phyloP scores from a whole-genome alignment of 2,888 invertebrate species.

The Stenolophus ochropezus region DNA sequence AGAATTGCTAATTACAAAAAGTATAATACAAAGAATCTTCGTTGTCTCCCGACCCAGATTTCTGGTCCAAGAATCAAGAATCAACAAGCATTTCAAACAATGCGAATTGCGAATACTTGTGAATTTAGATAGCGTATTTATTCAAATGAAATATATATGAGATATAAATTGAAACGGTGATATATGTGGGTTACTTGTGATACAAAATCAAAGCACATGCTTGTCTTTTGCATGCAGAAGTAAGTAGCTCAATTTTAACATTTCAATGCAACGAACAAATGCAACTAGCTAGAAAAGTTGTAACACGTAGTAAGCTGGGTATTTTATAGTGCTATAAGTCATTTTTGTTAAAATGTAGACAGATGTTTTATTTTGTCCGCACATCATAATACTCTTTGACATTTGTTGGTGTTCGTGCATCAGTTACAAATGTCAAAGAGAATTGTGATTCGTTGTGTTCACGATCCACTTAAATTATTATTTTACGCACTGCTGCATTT shows the following conservation, averaged over 20 bases:
- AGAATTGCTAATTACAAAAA: slow-evolving; percentile 32
- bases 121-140: slow-evolving; percentile 41
- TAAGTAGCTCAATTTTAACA: not conserved
- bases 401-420: too few relatives aligned
- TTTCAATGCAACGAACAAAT: not conserved
- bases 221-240: not conserved
- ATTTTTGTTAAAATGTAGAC: too few relatives aligned
- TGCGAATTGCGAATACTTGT: slow-evolving; percentile 31
- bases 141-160: slow-evolving; percentile 20
- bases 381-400: too few relatives aligned
- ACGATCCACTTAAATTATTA: too few relatives aligned
- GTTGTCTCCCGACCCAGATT: slow-evolving; percentile 7
- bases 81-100: slow-evolving; percentile 14
- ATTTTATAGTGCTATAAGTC: too few relatives aligned
- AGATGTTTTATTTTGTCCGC: too few relatives aligned
- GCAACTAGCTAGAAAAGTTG: not conserved
- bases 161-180: slow-evolving; percentile 5
- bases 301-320: not conserved
- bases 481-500: too few relatives aligned
- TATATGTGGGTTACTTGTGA: slow-evolving; percentile 17
- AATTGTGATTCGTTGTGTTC: too few relatives aligned
- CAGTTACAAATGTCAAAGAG: too few relatives aligned
- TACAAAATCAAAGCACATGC: not conserved
- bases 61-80: not conserved
- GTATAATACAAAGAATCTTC: slow-evolving; percentile 12